Base-by-base conservation (phyloP, 2,113 vertebrate species). In the Callorhinus ursinus region DNA sequence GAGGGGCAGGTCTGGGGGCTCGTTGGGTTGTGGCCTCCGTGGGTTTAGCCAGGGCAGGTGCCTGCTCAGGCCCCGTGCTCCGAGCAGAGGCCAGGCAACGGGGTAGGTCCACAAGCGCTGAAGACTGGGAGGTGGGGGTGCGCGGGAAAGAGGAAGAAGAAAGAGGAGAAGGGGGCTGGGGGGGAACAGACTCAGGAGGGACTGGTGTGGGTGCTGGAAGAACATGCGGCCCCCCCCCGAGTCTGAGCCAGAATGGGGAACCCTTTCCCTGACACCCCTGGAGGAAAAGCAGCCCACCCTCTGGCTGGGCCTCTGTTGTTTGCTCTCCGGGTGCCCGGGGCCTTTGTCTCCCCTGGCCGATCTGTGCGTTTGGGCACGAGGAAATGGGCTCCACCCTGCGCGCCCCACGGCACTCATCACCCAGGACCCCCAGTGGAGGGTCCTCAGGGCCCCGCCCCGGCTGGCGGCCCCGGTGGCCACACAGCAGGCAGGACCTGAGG, bases 201-300 rank as follows among this genome's bases (percentile, higher is more conserved):
- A 22, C 3, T 1, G 12, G 12, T 74, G 24, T 28, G 16, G 83
- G 28, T 24, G 39, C 11, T 1, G 3, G 28, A 33, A 51, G 59
- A 79, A 21, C 2, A 6, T 8, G 15, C 6, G 28, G 10, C 28
- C 61, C 13, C 13, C 7, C 1, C 5, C 19, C 1, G 2, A 31
- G 67, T 10, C 7, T 8, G 14, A 46, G 61, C 72, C 36, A 0
- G 6, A 16, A 49, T 16, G 10, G 92, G 65, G 67, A 16, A 16
- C n/a, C 61, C 22, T 28, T 46, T 12, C 65, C 3, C 28, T 7
- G 77, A 15, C 36, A 22, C 7, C 18, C 49, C 77, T 42, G 19
- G 77, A n/a, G n/a, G 53, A 22, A 33, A 4, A 7, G 46, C 11
- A 6, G 49, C 49, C 36, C 13, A 24, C 26, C 51, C 5, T 12